A percentile compares a stretch with the other conserved stretches of the same genome.
Conservation (phyloP, 1,140 invertebrate genomes). For the Kradibia gibbosae region DNA sequence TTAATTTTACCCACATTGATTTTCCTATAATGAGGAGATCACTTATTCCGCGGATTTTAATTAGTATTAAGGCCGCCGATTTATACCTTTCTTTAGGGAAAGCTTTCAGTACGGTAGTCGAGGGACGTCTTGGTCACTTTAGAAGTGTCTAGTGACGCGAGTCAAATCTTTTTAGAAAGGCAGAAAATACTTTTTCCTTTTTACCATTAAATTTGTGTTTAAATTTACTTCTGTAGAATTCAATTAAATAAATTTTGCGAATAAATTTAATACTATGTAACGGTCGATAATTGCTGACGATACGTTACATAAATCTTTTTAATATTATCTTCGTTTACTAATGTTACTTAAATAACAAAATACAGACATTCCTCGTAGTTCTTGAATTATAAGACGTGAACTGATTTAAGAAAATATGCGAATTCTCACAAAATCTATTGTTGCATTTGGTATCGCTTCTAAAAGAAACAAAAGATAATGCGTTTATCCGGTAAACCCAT, state of each 20-base stretch:
- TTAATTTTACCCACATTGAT: neutral
- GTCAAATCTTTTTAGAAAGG: neutral
- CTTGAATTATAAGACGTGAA: no score
- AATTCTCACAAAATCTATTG: no score
- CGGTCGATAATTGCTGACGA: no score
- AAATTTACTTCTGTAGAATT: neutral
- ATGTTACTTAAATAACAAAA: no score
- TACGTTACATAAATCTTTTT: no score
- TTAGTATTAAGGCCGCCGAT: neutral
- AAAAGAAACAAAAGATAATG: no score
- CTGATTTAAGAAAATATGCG: no score
- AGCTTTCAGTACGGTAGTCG: neutral
- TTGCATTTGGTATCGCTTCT: no score
- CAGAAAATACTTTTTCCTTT: neutral
- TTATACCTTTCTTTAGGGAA: neutral
- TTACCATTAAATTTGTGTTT: neutral
- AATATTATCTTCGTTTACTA: no score
- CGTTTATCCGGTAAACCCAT: no score
- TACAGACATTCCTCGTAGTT: no score
- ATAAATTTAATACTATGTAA: no score
- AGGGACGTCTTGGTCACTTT: slow-evolving; percentile 3
- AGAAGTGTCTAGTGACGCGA: neutral
- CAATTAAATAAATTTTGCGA: neutral
- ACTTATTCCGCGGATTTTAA: neutral
- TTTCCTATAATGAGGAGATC: neutral